A percentile compares a stretch with the other conserved stretches of the same genome.
phyloP scores from a whole-genome alignment of 2,797 vertebrate species.

The Paguma larvata region DNA sequence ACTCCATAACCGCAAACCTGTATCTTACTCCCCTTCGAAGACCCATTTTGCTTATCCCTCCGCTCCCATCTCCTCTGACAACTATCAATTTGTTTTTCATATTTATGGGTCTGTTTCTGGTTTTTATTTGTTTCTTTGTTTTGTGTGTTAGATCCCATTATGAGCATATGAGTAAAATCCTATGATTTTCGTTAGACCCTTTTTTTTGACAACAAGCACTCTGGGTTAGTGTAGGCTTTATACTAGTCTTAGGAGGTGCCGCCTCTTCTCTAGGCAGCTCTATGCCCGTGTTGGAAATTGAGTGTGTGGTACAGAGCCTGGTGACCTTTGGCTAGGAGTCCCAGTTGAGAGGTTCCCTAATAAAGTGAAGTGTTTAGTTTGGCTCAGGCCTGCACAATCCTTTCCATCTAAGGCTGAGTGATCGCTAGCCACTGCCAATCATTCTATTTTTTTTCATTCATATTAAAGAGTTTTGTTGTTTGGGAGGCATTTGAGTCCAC shows the following conservation, averaged over 20 bases:
- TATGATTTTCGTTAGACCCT: not conserved
- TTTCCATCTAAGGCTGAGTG: not conserved
- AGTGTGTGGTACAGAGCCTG: not conserved
- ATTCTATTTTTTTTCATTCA: not conserved
- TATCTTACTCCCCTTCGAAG: not conserved
- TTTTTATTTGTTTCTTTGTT: not conserved
- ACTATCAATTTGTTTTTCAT: not conserved
- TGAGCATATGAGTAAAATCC: not conserved
- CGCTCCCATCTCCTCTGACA: not conserved
- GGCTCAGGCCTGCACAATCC: not conserved
- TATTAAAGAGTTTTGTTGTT: not conserved
- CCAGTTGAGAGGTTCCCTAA: not conserved
- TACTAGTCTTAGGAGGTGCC: not conserved
- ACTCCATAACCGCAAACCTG: not conserved
- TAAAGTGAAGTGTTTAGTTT: not conserved
- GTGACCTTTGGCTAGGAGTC: not conserved
- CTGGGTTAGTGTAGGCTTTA: not conserved
- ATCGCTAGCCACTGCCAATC: not conserved
- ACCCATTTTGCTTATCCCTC: not conserved
- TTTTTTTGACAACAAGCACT: not conserved
- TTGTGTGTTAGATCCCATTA: not conserved
- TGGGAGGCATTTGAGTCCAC: not conserved
- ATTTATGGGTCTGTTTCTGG: not conserved
- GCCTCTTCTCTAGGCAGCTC: not conserved
- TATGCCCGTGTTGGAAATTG: not conserved